phyloP scores from a whole-genome alignment of 2,797 vertebrate species.

The Babyrousa celebensis region DNA sequence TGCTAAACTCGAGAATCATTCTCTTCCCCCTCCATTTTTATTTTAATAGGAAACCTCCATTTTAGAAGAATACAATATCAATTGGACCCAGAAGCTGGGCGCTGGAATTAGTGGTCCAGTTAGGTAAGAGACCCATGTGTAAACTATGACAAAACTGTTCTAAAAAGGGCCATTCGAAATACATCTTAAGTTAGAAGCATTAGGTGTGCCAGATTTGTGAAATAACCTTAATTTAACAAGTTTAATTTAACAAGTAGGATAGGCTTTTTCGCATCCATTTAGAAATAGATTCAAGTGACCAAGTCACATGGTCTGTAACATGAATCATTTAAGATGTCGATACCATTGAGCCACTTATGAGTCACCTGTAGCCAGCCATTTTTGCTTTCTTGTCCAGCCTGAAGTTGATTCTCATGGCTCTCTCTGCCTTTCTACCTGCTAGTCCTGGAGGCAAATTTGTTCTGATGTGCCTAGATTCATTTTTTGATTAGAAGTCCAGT shows the following conservation, averaged over 20 bases:
- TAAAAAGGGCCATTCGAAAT: conserved; percentile 19
- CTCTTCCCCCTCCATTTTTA: conserved; percentile 47
- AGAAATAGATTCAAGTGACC: conserved; percentile 31
- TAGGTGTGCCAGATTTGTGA: conserved; percentile 27
- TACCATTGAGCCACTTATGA: background rate
- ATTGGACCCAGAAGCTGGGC: conserved; percentile 99
- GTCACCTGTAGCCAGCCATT: background rate
- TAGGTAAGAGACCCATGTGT: conserved; percentile 92
- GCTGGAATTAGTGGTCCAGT: conserved; percentile 99
- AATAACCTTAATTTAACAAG: conserved; percentile 44
- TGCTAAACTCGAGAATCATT: conserved; percentile 58
- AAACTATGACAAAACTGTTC: background rate
- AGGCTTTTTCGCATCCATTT: background rate
- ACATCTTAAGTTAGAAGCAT: conserved; percentile 25
- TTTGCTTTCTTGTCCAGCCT: background rate
- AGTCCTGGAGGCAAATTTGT: background rate
- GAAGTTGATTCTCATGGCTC: background rate
- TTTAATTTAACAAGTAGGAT: conserved; percentile 56
- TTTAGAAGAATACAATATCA: conserved; percentile 99
- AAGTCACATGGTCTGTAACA: background rate
- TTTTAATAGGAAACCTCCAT: conserved; percentile 96
- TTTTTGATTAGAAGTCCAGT: conserved; percentile 51
- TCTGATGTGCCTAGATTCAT: background rate
- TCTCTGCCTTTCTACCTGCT: background rate
- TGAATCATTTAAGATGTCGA: background rate